These are phyloP conservation scores for Bufotes viridis DNA, from an alignment of 2,797 vertebrate genomes.

Conservation along the genomic window DNA sequence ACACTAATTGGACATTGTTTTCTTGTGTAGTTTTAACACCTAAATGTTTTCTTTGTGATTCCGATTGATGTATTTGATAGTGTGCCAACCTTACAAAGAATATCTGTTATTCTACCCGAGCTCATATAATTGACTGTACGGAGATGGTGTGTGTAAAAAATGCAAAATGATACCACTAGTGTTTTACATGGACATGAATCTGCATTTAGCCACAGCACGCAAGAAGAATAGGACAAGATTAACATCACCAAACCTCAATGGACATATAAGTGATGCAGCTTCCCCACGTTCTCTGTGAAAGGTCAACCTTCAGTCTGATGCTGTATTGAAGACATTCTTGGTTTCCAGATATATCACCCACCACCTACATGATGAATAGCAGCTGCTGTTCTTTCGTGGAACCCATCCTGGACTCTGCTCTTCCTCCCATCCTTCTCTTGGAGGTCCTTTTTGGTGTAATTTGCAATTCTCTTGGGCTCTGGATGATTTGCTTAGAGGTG, in stretches of 20 bases:
- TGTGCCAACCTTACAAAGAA: background rate
- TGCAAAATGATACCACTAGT: conserved; percentile 33
- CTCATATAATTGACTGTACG: conserved; percentile 3
- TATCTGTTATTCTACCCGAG: background rate
- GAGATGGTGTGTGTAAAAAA: conserved; percentile 30
- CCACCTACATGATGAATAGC: conserved; percentile 37
- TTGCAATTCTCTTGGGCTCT: conserved; percentile 76
- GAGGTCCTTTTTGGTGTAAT: conserved; percentile 79
- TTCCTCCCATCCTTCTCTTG: conserved; percentile 76
- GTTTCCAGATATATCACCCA: background rate
- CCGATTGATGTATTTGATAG: background rate
- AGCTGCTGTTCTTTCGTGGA: conserved; percentile 76
- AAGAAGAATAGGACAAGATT: conserved; percentile 14
- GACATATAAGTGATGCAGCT: background rate
- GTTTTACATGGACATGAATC: conserved; percentile 32
- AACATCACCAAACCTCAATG: background rate
- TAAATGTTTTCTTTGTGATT: background rate
- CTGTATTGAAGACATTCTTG: background rate
- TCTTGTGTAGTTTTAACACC: background rate
- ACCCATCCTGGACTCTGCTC: conserved; percentile 70
- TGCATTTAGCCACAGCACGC: conserved; percentile 36
- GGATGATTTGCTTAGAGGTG: conserved; percentile 78
- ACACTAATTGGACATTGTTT: no score
- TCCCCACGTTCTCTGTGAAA: background rate
- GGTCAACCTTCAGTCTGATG: background rate